A percentile compares a stretch with the other conserved stretches of the same genome.
Evolutionary conservation across 2,113 vertebrate species (phyloP).

Genomic region (Oxygymnocypris stewartii): DNA sequence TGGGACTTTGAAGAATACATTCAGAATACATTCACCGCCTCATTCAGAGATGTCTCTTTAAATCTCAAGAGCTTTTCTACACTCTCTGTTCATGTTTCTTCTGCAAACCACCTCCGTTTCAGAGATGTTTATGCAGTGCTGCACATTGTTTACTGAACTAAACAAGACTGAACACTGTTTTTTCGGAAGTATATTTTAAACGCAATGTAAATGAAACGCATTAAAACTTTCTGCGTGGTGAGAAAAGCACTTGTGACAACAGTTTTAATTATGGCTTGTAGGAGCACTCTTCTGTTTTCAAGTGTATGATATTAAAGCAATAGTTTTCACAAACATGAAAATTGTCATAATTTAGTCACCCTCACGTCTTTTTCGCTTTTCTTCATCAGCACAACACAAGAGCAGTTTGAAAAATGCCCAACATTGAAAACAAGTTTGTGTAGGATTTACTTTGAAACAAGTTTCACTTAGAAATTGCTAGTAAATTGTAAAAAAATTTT

Average conservation of each 20-base stretch:
- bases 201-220: not conserved
- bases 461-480: not conserved
- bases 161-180: not conserved
- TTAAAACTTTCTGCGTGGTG: not conserved
- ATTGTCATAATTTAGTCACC: not conserved
- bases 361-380: not conserved
- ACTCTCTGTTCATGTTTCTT: not conserved
- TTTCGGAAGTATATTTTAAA: constrained; percentile 8
- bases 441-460: not conserved
- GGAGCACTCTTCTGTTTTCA: not conserved
- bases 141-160: constrained; percentile 4
- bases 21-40: not conserved
- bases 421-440: not conserved
- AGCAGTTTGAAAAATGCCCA: not conserved
- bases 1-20: not conserved
- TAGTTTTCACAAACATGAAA: not conserved
- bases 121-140: not conserved
- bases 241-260: constrained; percentile 11
- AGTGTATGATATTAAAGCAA: not conserved
- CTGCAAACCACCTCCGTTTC: not conserved
- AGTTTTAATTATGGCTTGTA: constrained; percentile 4
- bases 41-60: not conserved
- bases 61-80: constrained; percentile 11
- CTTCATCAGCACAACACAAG: not conserved
- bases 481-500: not conserved